These are phyloP conservation scores for Chelon auratus DNA, from an alignment of 2,797 vertebrate genomes.

Conservation along the genomic window DNA sequence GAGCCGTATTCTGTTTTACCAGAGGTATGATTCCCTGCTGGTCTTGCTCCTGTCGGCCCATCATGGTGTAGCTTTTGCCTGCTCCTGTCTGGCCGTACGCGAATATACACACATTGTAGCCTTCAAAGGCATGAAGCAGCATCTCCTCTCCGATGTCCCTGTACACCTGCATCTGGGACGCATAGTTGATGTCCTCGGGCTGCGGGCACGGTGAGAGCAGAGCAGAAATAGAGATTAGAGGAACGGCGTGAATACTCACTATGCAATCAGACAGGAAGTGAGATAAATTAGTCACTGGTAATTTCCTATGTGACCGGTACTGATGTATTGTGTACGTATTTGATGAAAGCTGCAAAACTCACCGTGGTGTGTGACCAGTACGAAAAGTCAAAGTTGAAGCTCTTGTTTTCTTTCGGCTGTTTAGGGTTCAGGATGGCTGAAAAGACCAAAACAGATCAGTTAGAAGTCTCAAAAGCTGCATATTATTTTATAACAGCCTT, in stretches of 20 bases:
- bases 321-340: not conserved
- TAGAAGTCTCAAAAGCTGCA: slow-evolving; percentile 5
- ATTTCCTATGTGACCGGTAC: not conserved
- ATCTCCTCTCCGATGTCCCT: slow-evolving; percentile 97
- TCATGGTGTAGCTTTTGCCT: slow-evolving; percentile 99
- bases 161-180: slow-evolving; percentile 96
- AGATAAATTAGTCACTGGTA: not conserved
- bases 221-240: not conserved
- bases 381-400: slow-evolving; percentile 98
- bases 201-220: slow-evolving; percentile 57
- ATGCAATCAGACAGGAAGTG: not conserved
- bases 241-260: slow-evolving; percentile 5
- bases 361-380: slow-evolving; percentile 99
- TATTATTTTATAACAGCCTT: not conserved
- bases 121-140: slow-evolving; percentile 97
- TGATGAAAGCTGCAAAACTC: slow-evolving; percentile 64
- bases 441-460: slow-evolving; percentile 51
- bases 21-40: slow-evolving; percentile 97
- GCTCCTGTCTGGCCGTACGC: slow-evolving; percentile 98
- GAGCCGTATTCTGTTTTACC: slow-evolving; percentile 74
- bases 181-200: slow-evolving; percentile 95
- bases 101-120: slow-evolving; percentile 99
- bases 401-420: slow-evolving; percentile 98
- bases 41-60: slow-evolving; percentile 95
- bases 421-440: slow-evolving; percentile 97